Conservation (phyloP, 2,888 invertebrate species). For the Spodoptera picta region DNA sequence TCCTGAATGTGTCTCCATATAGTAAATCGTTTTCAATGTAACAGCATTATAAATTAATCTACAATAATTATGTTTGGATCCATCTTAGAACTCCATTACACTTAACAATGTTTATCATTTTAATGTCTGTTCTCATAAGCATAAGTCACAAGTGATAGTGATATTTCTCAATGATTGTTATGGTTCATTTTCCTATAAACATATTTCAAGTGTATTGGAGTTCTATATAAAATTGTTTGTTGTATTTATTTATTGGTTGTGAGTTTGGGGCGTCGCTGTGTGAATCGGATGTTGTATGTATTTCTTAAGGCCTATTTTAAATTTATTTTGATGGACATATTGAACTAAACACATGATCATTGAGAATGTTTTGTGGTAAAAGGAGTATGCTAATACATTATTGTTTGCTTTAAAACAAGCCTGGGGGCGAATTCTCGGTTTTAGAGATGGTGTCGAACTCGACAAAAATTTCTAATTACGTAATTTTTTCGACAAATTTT, state of each 20-base stretch:
- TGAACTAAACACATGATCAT: slow-evolving; percentile 6
- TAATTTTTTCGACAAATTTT: too few species aligned
- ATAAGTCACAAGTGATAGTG: too few species aligned
- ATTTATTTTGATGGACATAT: slow-evolving; percentile 42
- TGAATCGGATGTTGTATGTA: slow-evolving; percentile 29
- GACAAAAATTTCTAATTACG: too few species aligned
- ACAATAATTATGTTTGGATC: slow-evolving; percentile 10
- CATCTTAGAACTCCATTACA: slow-evolving; percentile 21
- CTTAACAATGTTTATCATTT: not conserved
- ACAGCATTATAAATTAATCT: slow-evolving; percentile 2
- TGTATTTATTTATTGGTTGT: slow-evolving; percentile 48
- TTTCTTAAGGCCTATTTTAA: slow-evolving; percentile 23
- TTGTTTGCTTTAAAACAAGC: slow-evolving; percentile 22
- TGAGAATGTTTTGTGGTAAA: too few species aligned
- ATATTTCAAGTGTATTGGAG: slow-evolving; percentile 21
- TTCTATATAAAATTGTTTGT: slow-evolving; percentile 19
- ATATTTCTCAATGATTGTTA: too few species aligned
- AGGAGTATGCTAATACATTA: not conserved
- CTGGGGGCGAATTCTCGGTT: not conserved
- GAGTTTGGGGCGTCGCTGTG: slow-evolving; percentile 33
- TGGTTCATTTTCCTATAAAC: not conserved
- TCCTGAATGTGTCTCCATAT: not conserved
- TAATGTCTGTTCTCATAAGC: too few species aligned
- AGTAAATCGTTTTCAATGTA: slow-evolving; percentile 6
- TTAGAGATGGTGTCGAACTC: too few species aligned